A percentile compares a stretch with the other conserved stretches of the same genome.
phyloP scores from a whole-genome alignment of 2,888 invertebrate species.

The Hydrotaea diabolus region DNA sequence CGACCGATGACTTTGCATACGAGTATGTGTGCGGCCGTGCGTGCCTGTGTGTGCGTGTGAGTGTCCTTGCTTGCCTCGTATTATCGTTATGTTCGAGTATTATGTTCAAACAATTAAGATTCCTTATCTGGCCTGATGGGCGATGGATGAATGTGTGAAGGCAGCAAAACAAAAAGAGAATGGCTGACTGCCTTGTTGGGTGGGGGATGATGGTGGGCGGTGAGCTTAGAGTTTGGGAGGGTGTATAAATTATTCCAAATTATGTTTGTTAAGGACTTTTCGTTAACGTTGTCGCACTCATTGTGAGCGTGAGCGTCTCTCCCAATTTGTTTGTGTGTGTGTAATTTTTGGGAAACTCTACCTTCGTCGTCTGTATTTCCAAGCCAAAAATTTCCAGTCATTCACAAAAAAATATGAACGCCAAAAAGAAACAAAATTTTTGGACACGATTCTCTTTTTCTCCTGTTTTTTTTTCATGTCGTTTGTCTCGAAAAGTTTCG shows the following conservation, averaged over 20 bases:
- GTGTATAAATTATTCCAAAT: conserved; percentile 5
- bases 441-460: conserved; percentile 17
- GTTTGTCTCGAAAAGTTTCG: conserved; percentile 2
- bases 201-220: background rate
- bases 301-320: background rate
- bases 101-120: conserved; percentile 40
- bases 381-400: conserved; percentile 25
- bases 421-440: conserved; percentile 5
- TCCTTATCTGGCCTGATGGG: conserved; percentile 20
- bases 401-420: conserved; percentile 12
- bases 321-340: background rate
- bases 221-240: conserved; percentile 2
- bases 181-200: background rate
- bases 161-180: background rate
- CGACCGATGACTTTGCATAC: background rate
- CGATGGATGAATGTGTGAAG: background rate
- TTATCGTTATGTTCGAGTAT: conserved; percentile 40
- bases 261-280: conserved; percentile 5
- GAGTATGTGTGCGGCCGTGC: background rate
- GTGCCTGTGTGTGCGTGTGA: conserved; percentile 1
- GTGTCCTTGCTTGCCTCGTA: conserved; percentile 25
- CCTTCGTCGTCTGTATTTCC: conserved; percentile 14
- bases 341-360: background rate
- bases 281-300: background rate
- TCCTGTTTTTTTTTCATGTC: background rate